These are phyloP conservation scores for Limnephilus marmoratus DNA, from an alignment of 2,888 invertebrate genomes.

Conservation along the genomic window DNA sequence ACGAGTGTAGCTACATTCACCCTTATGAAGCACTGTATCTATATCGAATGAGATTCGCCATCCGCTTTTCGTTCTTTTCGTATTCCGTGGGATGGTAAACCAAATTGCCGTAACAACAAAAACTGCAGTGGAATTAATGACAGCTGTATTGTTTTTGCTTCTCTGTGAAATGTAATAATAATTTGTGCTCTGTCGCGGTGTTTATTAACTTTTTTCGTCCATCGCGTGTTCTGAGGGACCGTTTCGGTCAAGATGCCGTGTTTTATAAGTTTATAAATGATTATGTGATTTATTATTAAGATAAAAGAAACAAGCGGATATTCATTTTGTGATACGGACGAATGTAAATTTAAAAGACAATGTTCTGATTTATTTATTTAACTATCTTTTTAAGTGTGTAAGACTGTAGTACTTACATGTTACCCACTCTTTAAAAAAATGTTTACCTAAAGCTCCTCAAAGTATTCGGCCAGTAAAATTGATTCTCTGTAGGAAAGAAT, in stretches of 20 bases:
- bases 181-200: background rate
- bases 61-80: background rate
- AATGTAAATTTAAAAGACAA: background rate
- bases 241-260: background rate
- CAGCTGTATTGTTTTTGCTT: background rate
- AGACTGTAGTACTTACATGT: background rate
- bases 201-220: background rate
- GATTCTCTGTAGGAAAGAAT: too few species aligned
- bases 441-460: background rate
- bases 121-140: background rate
- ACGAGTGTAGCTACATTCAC: background rate
- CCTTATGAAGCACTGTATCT: background rate
- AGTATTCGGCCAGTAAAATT: background rate
- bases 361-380: background rate
- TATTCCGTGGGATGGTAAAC: background rate
- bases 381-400: background rate
- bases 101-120: background rate
- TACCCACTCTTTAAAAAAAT: background rate
- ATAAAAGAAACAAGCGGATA: background rate
- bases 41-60: background rate
- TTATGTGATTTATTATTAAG: background rate
- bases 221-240: background rate
- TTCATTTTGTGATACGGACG: background rate
- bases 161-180: background rate
- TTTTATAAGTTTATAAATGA: background rate